phyloP scores from a whole-genome alignment of 2,797 vertebrate species.

The Schizopygopsis pylzovi region DNA sequence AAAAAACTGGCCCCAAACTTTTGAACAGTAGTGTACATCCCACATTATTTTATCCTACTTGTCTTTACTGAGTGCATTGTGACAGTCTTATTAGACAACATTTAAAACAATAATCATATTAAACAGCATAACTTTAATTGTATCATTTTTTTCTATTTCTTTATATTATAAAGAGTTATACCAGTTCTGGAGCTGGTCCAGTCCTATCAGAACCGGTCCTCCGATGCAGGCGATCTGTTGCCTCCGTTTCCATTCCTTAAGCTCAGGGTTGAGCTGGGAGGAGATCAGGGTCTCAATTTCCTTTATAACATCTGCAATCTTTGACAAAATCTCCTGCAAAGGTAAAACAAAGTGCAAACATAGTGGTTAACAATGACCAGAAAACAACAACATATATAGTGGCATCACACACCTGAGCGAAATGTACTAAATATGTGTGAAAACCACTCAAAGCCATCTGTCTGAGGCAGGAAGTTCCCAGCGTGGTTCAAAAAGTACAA shows the following conservation, averaged over 20 bases:
- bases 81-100: not conserved
- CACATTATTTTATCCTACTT: not conserved
- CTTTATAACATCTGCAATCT: slow-evolving; percentile 88
- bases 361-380: not conserved
- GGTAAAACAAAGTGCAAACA: not conserved
- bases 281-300: slow-evolving; percentile 87
- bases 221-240: slow-evolving; percentile 95
- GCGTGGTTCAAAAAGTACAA: not conserved
- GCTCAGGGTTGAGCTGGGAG: slow-evolving; percentile 86
- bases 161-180: slow-evolving; percentile 66
- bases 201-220: slow-evolving; percentile 87
- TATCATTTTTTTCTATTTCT: not conserved
- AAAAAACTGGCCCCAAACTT: not conserved
- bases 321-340: slow-evolving; percentile 87
- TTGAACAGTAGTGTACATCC: not conserved
- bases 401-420: not conserved
- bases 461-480: not conserved
- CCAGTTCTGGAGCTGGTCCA: slow-evolving; percentile 97
- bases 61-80: not conserved
- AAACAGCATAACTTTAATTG: not conserved
- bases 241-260: slow-evolving; percentile 91
- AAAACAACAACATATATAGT: slow-evolving; percentile 1
- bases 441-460: not conserved
- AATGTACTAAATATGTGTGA: not conserved
- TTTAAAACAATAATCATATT: not conserved